A percentile compares a stretch with the other conserved stretches of the same genome.
Evolutionary conservation across 2,888 invertebrate genomes (phyloP).

Genomic region (Drosophila falleni): DNA sequence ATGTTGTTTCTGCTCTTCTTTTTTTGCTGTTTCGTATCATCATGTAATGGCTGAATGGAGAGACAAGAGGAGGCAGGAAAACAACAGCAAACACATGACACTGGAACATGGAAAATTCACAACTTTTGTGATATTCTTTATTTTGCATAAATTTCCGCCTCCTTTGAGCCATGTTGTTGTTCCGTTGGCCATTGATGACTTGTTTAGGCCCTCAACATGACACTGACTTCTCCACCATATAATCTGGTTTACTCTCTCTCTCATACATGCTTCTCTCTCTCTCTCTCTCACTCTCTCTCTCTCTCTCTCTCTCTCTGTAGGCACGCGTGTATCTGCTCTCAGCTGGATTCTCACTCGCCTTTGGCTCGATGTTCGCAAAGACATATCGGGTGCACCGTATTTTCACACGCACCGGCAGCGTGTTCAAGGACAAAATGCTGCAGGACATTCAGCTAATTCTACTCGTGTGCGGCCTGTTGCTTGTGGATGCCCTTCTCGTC

Average conservation of each 20-base stretch:
- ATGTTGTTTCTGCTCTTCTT: constrained; percentile 34
- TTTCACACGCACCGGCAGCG: constrained; percentile 93
- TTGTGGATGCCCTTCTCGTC: constrained; percentile 93
- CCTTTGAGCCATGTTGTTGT: constrained; percentile 44
- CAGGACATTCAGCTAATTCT: constrained; percentile 95
- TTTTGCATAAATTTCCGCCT: constrained; percentile 75
- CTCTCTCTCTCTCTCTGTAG: constrained; percentile 86
- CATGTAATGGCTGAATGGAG: constrained; percentile 34
- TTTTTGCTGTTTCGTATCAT: constrained; percentile 18
- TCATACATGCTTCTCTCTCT: background rate
- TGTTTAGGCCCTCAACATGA: constrained; percentile 60
- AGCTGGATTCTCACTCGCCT: constrained; percentile 95
- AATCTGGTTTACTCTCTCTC: constrained; percentile 1
- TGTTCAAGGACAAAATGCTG: constrained; percentile 95
- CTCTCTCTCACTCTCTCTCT: background rate
- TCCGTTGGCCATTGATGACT: constrained; percentile 67
- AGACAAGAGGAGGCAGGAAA: background rate
- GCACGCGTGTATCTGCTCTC: constrained; percentile 94
- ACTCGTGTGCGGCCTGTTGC: constrained; percentile 92
- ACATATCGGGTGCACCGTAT: constrained; percentile 96
- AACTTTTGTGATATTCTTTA: constrained; percentile 76
- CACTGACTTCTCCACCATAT: constrained; percentile 26
- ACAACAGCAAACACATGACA: constrained; percentile 65
- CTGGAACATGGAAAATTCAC: constrained; percentile 55
- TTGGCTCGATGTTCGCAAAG: constrained; percentile 98